Percentiles rank a stretch among this genome's conserved stretches.
Evolutionary conservation across 2,888 invertebrate species (phyloP).

Genomic region (Orthonychiurus folsomi): DNA sequence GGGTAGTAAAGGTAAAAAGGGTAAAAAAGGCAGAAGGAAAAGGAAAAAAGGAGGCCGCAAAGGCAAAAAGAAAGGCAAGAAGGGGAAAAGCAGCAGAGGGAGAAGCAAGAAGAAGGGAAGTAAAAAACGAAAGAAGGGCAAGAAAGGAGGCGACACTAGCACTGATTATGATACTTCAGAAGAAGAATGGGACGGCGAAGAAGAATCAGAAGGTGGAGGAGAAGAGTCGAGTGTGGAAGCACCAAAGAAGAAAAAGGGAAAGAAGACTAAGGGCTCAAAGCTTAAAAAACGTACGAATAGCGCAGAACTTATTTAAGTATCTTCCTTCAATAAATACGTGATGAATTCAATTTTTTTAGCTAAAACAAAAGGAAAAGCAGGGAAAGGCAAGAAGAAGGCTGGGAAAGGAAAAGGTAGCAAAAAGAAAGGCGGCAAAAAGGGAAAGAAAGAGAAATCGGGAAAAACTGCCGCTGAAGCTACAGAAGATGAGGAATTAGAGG

Average conservation of each 20-base stretch:
- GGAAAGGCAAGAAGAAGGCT: constrained; percentile 3
- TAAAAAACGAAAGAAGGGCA: background rate
- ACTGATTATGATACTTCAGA: background rate
- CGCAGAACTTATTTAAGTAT: too few species aligned
- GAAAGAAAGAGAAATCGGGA: background rate
- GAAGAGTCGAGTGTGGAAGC: background rate
- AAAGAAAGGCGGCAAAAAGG: background rate
- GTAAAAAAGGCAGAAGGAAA: background rate
- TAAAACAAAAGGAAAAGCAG: background rate
- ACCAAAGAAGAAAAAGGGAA: constrained; percentile 2
- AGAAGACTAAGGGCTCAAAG: background rate
- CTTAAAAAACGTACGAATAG: too few species aligned
- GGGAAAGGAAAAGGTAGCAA: background rate
- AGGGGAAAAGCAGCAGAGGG: background rate
- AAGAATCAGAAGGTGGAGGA: background rate
- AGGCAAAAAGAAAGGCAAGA: background rate
- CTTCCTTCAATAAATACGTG: too few species aligned
- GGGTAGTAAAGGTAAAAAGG: background rate
- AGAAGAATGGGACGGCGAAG: background rate
- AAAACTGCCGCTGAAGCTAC: background rate
- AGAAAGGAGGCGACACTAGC: background rate
- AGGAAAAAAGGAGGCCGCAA: background rate
- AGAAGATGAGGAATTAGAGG: background rate
- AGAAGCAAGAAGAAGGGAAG: too few species aligned
- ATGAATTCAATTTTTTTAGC: too few species aligned